Evolutionary conservation across 2,113 vertebrate species (phyloP).

Genomic region (Tiliqua scincoides): DNA sequence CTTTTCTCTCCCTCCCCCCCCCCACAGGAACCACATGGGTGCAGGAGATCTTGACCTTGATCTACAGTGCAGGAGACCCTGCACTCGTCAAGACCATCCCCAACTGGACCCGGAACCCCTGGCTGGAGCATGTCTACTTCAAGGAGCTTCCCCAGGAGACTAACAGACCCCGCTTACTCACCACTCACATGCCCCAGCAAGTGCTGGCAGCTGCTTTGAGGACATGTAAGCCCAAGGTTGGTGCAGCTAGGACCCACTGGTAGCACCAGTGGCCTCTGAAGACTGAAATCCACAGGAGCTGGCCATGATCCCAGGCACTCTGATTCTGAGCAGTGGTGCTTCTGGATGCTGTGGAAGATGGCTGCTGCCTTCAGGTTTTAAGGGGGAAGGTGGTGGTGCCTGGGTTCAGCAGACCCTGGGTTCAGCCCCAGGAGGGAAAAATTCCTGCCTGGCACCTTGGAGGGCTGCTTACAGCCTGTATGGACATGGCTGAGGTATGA

Average conservation of each 20-base stretch:
- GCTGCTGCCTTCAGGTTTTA: too few relatives aligned
- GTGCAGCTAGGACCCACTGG: neutral
- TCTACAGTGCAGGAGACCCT: constrained; percentile 75
- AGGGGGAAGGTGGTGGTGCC: too few relatives aligned
- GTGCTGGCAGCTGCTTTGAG: constrained; percentile 75
- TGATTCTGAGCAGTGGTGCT: too few relatives aligned
- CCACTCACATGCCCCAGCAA: constrained; percentile 82
- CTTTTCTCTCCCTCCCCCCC: rapidly evolving
- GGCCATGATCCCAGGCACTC: too few relatives aligned
- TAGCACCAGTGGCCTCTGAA: neutral
- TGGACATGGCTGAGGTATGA: too few relatives aligned
- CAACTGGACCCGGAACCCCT: constrained; percentile 85
- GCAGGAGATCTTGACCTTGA: constrained; percentile 85
- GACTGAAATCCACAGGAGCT: too few relatives aligned
- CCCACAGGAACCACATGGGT: constrained; percentile 88
- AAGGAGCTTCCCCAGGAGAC: constrained; percentile 46
- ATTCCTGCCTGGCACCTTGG: too few relatives aligned
- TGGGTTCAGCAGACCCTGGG: too few relatives aligned
- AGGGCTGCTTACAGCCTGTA: too few relatives aligned
- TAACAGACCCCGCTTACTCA: constrained; percentile 73
- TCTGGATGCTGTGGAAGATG: too few relatives aligned
- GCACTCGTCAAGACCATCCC: constrained; percentile 73
- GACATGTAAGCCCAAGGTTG: constrained; percentile 81
- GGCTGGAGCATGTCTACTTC: constrained; percentile 86
- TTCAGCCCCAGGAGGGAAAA: too few relatives aligned